Conservation (phyloP, 2,797 vertebrate species). For the Acanthiza pusilla region DNA sequence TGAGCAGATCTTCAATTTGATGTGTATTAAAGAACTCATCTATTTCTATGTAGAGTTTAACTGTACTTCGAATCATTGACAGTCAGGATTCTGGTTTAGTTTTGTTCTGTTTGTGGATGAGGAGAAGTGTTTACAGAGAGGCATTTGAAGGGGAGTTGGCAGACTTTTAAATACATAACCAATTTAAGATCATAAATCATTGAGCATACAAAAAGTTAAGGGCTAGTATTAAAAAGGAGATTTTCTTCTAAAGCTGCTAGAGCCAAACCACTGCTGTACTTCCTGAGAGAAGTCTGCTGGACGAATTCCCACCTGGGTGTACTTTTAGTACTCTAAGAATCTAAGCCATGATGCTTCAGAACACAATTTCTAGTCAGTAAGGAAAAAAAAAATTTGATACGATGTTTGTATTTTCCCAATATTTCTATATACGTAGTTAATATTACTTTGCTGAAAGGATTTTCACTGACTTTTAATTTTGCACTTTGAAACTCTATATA, state of each 20-base stretch:
- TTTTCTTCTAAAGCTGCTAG: neutral
- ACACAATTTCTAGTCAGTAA: neutral
- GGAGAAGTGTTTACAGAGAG: neutral
- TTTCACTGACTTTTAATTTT: neutral
- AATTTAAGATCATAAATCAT: neutral
- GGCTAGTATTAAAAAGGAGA: neutral
- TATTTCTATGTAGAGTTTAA: neutral
- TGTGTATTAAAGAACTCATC: neutral
- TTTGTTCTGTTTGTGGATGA: neutral
- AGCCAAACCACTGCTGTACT: neutral
- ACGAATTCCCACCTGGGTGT: neutral
- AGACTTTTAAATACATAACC: neutral
- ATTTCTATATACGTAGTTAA: neutral
- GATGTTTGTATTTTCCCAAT: no score
- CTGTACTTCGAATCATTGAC: neutral
- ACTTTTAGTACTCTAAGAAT: neutral
- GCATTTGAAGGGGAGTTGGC: neutral
- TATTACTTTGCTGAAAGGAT: neutral
- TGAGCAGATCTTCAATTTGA: neutral
- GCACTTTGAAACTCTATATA: neutral
- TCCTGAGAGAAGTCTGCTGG: neutral
- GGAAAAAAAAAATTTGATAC: no score
- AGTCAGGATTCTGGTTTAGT: neutral
- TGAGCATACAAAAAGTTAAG: neutral
- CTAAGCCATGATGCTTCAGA: neutral